Conservation (phyloP, 2,797 vertebrate species). For the Tragelaphus oryx region DNA sequence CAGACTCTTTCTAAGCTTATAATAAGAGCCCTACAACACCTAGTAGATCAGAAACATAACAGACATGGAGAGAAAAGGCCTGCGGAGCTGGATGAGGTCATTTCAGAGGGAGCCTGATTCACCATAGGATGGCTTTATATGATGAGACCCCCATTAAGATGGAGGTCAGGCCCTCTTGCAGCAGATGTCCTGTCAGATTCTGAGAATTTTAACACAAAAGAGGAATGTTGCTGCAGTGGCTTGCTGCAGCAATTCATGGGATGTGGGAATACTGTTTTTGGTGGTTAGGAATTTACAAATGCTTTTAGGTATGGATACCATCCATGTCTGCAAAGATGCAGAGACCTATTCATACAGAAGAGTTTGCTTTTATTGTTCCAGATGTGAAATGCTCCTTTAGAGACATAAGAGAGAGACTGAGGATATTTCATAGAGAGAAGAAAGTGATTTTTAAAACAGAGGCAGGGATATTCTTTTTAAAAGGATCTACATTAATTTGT, state of each 20-base stretch:
- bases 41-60: constrained; percentile 11
- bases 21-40: background rate
- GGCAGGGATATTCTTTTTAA: background rate
- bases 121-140: background rate
- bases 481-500: background rate
- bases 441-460: background rate
- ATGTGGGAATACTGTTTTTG: background rate
- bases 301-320: background rate
- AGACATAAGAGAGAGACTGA: background rate
- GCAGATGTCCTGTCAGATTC: background rate
- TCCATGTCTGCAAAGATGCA: constrained; percentile 13
- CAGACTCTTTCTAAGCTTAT: background rate
- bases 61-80: background rate
- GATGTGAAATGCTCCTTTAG: constrained; percentile 9
- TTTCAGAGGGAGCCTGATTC: background rate
- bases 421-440: background rate
- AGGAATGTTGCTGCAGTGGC: background rate
- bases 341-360: background rate
- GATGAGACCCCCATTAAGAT: background rate
- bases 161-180: background rate
- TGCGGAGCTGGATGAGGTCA: background rate
- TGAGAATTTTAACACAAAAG: background rate
- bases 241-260: background rate
- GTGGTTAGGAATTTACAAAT: constrained; percentile 29
- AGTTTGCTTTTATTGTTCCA: constrained; percentile 13